phyloP scores from a whole-genome alignment of 2,113 vertebrate species.

The Potamarius usumacintae region DNA sequence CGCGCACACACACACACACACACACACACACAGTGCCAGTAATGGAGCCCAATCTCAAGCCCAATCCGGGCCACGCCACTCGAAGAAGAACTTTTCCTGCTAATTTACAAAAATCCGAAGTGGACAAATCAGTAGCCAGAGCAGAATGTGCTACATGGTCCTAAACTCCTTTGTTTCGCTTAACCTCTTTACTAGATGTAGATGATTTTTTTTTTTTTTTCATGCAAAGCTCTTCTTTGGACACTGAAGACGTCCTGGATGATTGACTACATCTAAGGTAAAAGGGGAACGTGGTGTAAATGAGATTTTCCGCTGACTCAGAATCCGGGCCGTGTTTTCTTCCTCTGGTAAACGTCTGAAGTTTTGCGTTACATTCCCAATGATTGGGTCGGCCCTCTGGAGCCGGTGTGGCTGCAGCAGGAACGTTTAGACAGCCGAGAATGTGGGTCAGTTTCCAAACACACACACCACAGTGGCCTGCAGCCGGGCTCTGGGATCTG shows the following conservation, averaged over 20 bases:
- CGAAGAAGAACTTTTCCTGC: not conserved
- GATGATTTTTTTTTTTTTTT: too few relatives aligned
- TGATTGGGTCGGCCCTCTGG: not conserved
- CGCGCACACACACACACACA: not conserved
- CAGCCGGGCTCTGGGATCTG: not conserved
- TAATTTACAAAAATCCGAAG: not conserved
- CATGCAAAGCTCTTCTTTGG: not conserved
- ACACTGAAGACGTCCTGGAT: not conserved
- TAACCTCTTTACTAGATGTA: not conserved
- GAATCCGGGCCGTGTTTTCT: not conserved
- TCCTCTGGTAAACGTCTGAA: not conserved
- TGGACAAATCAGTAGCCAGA: not conserved
- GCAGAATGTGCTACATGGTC: not conserved
- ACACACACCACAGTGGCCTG: not conserved
- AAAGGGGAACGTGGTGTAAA: not conserved
- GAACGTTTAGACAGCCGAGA: conserved; percentile 6
- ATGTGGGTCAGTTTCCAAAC: conserved; percentile 7
- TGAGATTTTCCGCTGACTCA: conserved; percentile 15
- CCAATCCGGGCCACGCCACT: not conserved
- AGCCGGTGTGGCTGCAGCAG: conserved; percentile 20
- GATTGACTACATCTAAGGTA: not conserved
- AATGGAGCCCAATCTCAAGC: not conserved
- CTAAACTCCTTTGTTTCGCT: not conserved
- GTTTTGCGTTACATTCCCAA: conserved; percentile 8
- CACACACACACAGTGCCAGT: not conserved